Percentiles rank a stretch among this genome's conserved stretches.
phyloP scores from a whole-genome alignment of 2,113 vertebrate species.

The Setophaga kirtlandii region DNA sequence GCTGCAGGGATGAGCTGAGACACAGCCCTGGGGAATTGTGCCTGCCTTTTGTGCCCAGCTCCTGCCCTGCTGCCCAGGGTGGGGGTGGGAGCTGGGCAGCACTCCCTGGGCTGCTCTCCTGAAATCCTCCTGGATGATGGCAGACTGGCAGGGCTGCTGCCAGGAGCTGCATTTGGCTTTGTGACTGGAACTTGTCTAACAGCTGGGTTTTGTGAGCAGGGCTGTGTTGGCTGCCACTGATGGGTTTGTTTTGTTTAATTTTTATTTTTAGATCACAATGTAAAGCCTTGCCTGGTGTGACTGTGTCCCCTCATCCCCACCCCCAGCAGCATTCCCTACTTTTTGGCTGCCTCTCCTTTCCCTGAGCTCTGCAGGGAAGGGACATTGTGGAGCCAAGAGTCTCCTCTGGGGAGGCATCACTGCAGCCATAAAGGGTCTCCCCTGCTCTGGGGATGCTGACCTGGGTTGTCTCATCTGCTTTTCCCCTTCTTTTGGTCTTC shows the following conservation, averaged over 20 bases:
- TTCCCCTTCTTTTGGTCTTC: neutral
- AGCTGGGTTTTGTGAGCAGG: neutral
- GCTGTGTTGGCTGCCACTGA: neutral
- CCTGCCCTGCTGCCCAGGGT: fast-evolving
- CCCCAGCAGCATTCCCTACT: neutral
- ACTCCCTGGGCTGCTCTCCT: fast-evolving
- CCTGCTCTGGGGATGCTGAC: neutral
- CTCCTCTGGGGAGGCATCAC: neutral
- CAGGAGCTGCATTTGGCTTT: neutral
- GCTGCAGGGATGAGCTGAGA: neutral
- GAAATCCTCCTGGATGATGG: neutral
- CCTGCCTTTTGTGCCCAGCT: neutral
- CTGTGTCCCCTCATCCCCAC: neutral
- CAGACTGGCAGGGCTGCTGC: neutral
- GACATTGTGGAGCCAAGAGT: neutral
- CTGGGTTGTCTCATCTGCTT: neutral
- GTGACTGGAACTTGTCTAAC: neutral
- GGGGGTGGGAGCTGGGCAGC: neutral
- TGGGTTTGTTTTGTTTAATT: neutral
- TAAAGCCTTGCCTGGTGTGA: neutral
- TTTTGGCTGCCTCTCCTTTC: neutral
- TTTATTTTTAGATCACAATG: neutral
- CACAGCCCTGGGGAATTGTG: neutral
- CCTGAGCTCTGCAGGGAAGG: neutral
- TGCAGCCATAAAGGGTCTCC: neutral